A percentile compares a stretch with the other conserved stretches of the same genome.
These are phyloP conservation scores for Accipiter virgatus DNA, from an alignment of 2,113 vertebrate genomes.

Conservation along the genomic window DNA sequence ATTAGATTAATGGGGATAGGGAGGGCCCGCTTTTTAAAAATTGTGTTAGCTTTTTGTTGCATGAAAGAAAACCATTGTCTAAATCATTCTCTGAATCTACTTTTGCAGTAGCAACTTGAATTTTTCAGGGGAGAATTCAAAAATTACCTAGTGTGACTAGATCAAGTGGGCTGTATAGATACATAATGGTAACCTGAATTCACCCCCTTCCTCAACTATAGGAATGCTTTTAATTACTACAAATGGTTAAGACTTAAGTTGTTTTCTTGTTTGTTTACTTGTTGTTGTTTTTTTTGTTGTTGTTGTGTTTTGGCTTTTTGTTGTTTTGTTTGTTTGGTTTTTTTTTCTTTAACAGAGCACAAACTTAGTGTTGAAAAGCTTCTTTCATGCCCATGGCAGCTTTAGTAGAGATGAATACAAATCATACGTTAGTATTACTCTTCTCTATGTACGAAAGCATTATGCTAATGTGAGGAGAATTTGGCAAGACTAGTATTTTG, in stretches of 20 bases:
- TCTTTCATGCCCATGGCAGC: background rate
- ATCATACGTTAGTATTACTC: background rate
- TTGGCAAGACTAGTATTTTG: slow-evolving; percentile 40
- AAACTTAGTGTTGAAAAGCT: background rate
- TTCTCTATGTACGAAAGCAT: background rate
- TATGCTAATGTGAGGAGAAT: background rate
- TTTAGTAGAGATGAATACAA: background rate
- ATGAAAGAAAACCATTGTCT: background rate
- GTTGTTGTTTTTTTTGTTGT: background rate
- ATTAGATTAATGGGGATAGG: background rate
- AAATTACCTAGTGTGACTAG: background rate
- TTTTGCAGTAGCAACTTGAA: background rate
- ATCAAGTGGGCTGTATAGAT: background rate
- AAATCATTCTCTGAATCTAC: background rate
- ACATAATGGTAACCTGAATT: background rate
- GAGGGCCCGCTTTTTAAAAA: background rate
- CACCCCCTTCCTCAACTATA: background rate
- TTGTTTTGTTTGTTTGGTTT: too few relatives aligned
- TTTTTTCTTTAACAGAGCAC: background rate
- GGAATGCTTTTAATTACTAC: background rate
- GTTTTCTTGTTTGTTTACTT: background rate
- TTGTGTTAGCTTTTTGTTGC: background rate
- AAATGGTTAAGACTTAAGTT: background rate
- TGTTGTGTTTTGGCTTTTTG: background rate
- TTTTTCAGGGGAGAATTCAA: background rate